phyloP scores from a whole-genome alignment of 92 coral and sea anemone species.

The Muricea muricata region DNA sequence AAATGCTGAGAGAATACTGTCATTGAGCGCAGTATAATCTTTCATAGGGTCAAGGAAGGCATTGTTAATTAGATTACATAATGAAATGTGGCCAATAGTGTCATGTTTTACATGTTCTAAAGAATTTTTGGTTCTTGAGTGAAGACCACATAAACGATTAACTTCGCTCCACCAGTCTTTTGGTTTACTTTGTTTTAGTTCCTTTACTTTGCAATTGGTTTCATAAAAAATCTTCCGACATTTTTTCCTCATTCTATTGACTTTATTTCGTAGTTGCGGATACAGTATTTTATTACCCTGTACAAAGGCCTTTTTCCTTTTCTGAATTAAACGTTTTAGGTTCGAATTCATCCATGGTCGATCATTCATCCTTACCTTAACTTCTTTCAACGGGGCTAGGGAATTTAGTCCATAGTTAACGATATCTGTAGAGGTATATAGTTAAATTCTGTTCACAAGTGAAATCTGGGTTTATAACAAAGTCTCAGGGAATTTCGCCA shows the following conservation, averaged over 20 bases:
- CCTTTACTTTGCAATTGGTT: not conserved
- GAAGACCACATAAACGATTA: not conserved
- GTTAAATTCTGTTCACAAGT: constrained; percentile 7
- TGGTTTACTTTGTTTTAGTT: not conserved
- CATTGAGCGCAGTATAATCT: not conserved
- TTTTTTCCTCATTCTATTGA: not conserved
- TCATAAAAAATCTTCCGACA: not conserved
- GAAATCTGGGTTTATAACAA: not conserved
- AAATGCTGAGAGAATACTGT: not conserved
- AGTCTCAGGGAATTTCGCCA: constrained; percentile 14
- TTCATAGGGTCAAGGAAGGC: not conserved
- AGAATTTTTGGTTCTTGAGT: not conserved
- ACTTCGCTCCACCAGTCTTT: not conserved
- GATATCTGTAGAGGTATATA: not conserved
- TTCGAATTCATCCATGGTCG: not conserved
- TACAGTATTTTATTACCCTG: not conserved
- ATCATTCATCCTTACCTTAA: not conserved
- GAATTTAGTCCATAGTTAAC: not conserved
- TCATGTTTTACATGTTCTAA: not conserved
- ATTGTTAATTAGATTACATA: not conserved
- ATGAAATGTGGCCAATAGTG: not conserved
- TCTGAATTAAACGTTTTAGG: not conserved
- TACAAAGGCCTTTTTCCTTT: not conserved
- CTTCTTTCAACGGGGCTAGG: not conserved
- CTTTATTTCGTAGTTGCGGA: not conserved